Percentiles rank a stretch among this genome's conserved stretches.
phyloP scores from a whole-genome alignment of 1,140 invertebrate genomes.

The Matsumurasca onukii region DNA sequence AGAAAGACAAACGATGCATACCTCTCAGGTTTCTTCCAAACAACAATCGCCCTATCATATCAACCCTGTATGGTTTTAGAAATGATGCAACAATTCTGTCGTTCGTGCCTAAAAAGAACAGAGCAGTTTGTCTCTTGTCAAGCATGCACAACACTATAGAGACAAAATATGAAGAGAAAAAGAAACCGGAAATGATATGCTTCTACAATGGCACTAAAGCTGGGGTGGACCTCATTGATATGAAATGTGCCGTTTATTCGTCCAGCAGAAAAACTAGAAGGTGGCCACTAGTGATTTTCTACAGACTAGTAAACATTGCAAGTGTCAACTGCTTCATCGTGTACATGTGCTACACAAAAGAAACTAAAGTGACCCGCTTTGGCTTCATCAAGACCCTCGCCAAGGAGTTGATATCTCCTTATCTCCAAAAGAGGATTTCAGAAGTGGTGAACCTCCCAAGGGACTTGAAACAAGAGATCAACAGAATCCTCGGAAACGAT shows the following conservation, averaged over 20 bases:
- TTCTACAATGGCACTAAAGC: no score
- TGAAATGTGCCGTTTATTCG: constrained; percentile 35
- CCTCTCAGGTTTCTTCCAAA: constrained; percentile 41
- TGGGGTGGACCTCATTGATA: no score
- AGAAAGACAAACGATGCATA: constrained; percentile 46
- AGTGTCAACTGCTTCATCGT: no score
- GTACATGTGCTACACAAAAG: not conserved
- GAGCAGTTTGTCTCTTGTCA: constrained; percentile 41
- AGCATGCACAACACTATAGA: constrained; percentile 39
- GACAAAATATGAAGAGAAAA: constrained; percentile 34
- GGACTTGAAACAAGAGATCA: not conserved
- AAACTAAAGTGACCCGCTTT: constrained; percentile 20
- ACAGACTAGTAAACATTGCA: constrained; percentile 37
- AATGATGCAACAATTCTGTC: constrained; percentile 42
- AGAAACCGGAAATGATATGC: no score
- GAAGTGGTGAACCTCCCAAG: not conserved
- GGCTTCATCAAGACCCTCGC: constrained; percentile 40
- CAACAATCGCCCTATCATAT: constrained; percentile 12
- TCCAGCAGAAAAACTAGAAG: constrained; percentile 43
- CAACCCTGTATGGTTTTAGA: constrained; percentile 38
- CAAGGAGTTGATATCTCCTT: constrained; percentile 27
- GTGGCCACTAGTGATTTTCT: constrained; percentile 41
- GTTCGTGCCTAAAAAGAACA: constrained; percentile 43
- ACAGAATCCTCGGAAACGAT: not conserved
- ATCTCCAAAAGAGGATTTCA: constrained; percentile 39